Evolutionary conservation across 2,797 vertebrate species (phyloP).

Genomic region (Lacerta agilis): DNA sequence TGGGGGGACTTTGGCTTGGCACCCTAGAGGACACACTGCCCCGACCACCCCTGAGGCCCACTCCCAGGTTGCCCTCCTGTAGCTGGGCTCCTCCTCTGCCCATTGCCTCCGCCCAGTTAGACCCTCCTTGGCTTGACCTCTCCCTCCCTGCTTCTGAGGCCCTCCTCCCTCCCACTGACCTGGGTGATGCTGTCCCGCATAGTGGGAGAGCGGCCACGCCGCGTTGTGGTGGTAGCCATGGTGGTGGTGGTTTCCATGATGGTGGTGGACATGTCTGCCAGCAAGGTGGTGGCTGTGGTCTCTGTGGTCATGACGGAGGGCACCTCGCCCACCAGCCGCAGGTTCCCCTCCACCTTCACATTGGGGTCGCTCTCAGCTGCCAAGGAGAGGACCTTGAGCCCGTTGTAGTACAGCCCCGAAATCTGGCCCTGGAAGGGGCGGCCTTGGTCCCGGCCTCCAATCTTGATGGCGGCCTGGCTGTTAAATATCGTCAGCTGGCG

Average conservation of each 20-base stretch:
- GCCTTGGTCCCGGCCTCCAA: slow-evolving; percentile 91
- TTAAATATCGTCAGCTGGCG: slow-evolving; percentile 98
- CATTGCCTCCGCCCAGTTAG: accelerated
- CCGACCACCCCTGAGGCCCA: not conserved
- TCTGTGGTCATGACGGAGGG: slow-evolving; percentile 89
- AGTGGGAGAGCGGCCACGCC: slow-evolving; percentile 92
- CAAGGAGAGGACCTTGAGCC: slow-evolving; percentile 94
- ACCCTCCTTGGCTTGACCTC: no score
- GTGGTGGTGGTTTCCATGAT: slow-evolving; percentile 98
- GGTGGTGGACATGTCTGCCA: slow-evolving; percentile 96
- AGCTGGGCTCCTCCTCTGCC: not conserved
- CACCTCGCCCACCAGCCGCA: slow-evolving; percentile 91
- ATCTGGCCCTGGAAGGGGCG: slow-evolving; percentile 96
- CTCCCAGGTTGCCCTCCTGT: not conserved
- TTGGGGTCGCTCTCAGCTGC: slow-evolving; percentile 94
- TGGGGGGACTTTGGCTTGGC: not conserved
- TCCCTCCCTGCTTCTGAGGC: not conserved
- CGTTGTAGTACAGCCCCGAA: slow-evolving; percentile 96
- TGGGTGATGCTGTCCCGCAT: slow-evolving; percentile 93
- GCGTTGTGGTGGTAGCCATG: slow-evolving; percentile 93
- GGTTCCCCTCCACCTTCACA: slow-evolving; percentile 89
- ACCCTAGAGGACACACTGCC: not conserved
- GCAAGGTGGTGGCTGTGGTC: slow-evolving; percentile 89
- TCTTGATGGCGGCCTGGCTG: slow-evolving; percentile 95
- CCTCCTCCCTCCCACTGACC: slow-evolving; percentile 77